Evolutionary conservation across 2,888 invertebrate genomes (phyloP), one percentile per base, ranked within the genome.

Genomic region (Drosophila yooni): DNA sequence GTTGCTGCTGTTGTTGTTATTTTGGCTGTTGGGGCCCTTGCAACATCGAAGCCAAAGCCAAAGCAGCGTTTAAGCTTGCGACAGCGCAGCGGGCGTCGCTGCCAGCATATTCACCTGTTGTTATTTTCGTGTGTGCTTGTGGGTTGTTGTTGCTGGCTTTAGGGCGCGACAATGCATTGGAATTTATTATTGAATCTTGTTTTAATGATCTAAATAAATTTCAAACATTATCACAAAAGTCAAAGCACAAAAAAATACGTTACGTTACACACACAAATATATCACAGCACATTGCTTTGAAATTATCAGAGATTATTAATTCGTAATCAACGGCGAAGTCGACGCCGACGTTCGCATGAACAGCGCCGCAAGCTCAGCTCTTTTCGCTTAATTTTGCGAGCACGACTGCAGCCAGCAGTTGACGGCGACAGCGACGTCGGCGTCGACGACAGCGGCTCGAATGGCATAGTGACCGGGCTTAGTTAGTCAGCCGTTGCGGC

Each of bases 401-500:
- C 36, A 60, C 59, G 63, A 63, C 69, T 8, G 51, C 53, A 59
- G 58, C 63, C 48, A 15, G 6, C 63, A 21, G 11, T 21, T 43
- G 21, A 51, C 64, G 1, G 10, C 50, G 18, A 38, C 48, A 3
- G 18, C 62, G 34, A 36, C 57, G 10, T 15, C 46, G 52, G 33
- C 61, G 36, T 33, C 60, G 31, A 56, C 68, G 46, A 31, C 70
- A 33, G 66, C 60, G 76, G 53, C 68, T 76, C 60, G 36, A 60
- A 60, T 76, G 54, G 13, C 71, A 68, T 64, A 75, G 67, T 46
- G 46, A 46, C 60, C 56, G 76, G 85, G 65, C 82, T 84, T 87
- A 84, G 83, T 85, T 83, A 79, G 84, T 82, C 80, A 79, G 89
- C 88, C 76, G 75, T 74, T 68, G 73, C 88, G 81, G 82, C 76